Conservation (phyloP, 2,113 vertebrate genomes). For the Halichoeres trimaculatus region DNA sequence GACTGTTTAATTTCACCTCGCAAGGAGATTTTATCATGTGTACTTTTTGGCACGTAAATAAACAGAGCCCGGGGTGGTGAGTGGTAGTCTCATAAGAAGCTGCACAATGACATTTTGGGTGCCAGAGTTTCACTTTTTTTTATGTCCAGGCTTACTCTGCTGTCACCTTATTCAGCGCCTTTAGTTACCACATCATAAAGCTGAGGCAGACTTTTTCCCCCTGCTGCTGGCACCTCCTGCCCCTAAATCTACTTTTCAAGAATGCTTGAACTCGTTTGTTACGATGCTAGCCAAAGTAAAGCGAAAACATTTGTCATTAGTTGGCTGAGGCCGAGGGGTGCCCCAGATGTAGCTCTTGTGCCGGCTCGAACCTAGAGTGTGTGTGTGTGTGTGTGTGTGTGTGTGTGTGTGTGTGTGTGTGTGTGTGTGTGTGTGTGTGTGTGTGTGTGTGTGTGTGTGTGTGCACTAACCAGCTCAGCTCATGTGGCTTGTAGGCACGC, state of each 20-base stretch:
- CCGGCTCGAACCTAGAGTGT: conserved; percentile 48
- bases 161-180: conserved; percentile 84
- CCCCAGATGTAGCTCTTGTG: conserved; percentile 69
- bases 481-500: conserved; percentile 82
- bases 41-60: conserved; percentile 73
- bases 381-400: conserved; percentile 26
- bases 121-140: conserved; percentile 64
- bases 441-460: conserved; percentile 31
- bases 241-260: conserved; percentile 91
- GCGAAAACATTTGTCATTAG: conserved; percentile 73
- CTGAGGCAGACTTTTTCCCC: conserved; percentile 71
- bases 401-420: conserved; percentile 36
- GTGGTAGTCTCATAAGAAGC: conserved; percentile 54
- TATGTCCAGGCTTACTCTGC: conserved; percentile 70
- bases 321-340: conserved; percentile 66
- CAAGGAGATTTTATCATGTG: conserved; percentile 72
- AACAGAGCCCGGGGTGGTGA: conserved; percentile 40
- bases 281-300: conserved; percentile 80
- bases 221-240: conserved; percentile 87
- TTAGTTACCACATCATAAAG: conserved; percentile 85
- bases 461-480: conserved; percentile 78
- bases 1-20: conserved; percentile 60
- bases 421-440: conserved; percentile 33
- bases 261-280: conserved; percentile 84
- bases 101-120: conserved; percentile 64